Evolutionary conservation across 2,113 vertebrate genomes (phyloP).

Genomic region (Arvicanthis niloticus): DNA sequence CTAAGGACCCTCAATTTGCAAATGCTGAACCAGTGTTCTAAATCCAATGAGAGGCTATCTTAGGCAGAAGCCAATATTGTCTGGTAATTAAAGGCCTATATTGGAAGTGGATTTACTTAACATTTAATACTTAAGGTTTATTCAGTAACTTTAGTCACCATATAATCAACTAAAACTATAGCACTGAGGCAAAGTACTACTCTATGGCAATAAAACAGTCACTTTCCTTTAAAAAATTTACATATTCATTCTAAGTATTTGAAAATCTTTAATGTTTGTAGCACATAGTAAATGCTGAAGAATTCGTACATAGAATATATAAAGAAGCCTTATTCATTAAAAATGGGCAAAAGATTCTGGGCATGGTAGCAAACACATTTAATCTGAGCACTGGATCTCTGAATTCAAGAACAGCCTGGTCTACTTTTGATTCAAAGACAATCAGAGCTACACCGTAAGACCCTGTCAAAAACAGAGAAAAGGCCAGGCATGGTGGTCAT

Average conservation of each 20-base stretch:
- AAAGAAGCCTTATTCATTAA: not conserved
- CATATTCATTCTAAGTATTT: not conserved
- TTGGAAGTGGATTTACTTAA: not conserved
- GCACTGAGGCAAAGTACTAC: conserved; percentile 21
- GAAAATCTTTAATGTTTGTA: conserved; percentile 34
- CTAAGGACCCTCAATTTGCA: not conserved
- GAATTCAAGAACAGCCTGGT: not conserved
- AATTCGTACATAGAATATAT: not conserved
- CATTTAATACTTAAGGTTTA: not conserved
- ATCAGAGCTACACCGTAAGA: not conserved
- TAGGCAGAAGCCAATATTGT: not conserved
- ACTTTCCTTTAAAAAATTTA: not conserved
- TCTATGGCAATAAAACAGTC: not conserved
- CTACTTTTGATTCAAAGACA: not conserved
- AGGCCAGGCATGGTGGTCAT: not conserved
- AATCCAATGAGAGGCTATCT: not conserved
- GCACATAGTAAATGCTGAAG: not conserved
- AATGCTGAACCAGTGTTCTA: not conserved
- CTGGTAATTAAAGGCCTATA: not conserved
- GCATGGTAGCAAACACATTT: not conserved
- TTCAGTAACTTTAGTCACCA: not conserved
- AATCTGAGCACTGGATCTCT: not conserved
- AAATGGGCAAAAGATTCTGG: not conserved
- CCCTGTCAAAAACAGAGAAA: not conserved
- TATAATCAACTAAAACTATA: conserved; percentile 9